These are phyloP conservation scores for Pelobates fuscus DNA, from an alignment of 2,113 vertebrate genomes.

Conservation along the genomic window DNA sequence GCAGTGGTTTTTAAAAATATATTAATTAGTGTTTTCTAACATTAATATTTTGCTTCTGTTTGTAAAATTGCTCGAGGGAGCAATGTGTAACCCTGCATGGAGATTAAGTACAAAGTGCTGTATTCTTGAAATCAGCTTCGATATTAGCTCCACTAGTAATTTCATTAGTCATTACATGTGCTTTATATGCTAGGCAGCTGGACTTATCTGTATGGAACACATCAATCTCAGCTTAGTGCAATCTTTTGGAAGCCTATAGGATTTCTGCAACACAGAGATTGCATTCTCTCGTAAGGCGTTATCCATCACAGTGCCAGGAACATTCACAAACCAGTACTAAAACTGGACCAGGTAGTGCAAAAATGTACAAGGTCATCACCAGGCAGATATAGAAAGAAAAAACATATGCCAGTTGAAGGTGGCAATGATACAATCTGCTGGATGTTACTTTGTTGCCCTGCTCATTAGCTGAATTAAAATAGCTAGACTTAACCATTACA, in stretches of 20 bases:
- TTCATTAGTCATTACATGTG: slow-evolving; percentile 30
- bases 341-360: slow-evolving; percentile 50
- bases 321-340: slow-evolving; percentile 51
- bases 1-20: no score
- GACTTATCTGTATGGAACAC: slow-evolving; percentile 53
- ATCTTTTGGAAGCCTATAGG: slow-evolving; percentile 54
- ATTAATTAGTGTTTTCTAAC: no score
- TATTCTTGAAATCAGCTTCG: slow-evolving; percentile 1
- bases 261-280: slow-evolving; percentile 53
- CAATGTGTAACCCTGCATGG: no score
- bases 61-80: no score
- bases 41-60: no score
- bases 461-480: no score
- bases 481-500: no score
- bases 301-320: slow-evolving; percentile 57
- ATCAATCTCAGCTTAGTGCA: slow-evolving; percentile 50
- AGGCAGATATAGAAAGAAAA: not conserved
- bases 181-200: slow-evolving; percentile 4
- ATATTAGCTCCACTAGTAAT: slow-evolving; percentile 10
- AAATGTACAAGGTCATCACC: slow-evolving; percentile 27
- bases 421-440: not conserved
- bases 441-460: no score
- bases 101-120: no score
- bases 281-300: slow-evolving; percentile 51
- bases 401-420: not conserved